Evolutionary conservation across 2,113 vertebrate genomes (phyloP), one percentile per base, ranked within the genome.

Genomic region (Orthonyx spaldingii): DNA sequence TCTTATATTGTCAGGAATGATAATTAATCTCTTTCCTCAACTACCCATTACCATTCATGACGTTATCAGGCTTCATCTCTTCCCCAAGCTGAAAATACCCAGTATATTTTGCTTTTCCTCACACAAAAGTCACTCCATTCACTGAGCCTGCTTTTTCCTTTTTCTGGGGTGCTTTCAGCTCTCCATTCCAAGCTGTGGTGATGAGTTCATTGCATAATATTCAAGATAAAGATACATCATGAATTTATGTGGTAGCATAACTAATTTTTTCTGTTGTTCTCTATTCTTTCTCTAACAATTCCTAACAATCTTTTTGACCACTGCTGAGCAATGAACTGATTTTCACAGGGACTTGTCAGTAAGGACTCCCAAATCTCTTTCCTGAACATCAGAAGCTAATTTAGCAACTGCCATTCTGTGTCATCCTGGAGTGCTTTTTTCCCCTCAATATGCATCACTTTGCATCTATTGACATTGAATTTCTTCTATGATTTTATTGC

Each of bases 21-120:
- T 74, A 92, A 96, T 96, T 93, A 91, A 89, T 78, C 76, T 93
- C 77, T 84, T 94, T 86, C 71, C 68, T 92, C 86, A 89, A 49
- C 86, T 87, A 84, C 33, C 64, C 84, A 86, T 94, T 92, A 55
- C 72, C 47, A 56, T 74, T 92, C 76, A 35, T 59, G 69, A 84
- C 11, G 16, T 68, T 93, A 89, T 78, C 80, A 92, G 60, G 35
- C 71, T 77, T 86, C 55, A 81, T 87, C 83, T 95, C 41, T 88
- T 86, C 37, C 56, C 53, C 47, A 60, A 37, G 44, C 56, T 84
- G 72, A 90, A 96, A 92, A 94, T 81, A 87, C 52, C 8, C 72
- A 23, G 35, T 30, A 6, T 56, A 64, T 78, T 92, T 71, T 5
- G 6, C 56, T 41, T 75, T 84, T 81, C n/a, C 39, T 92, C 60